phyloP scores from a whole-genome alignment of 2,888 invertebrate species.

The Yponomeuta cagnagella region DNA sequence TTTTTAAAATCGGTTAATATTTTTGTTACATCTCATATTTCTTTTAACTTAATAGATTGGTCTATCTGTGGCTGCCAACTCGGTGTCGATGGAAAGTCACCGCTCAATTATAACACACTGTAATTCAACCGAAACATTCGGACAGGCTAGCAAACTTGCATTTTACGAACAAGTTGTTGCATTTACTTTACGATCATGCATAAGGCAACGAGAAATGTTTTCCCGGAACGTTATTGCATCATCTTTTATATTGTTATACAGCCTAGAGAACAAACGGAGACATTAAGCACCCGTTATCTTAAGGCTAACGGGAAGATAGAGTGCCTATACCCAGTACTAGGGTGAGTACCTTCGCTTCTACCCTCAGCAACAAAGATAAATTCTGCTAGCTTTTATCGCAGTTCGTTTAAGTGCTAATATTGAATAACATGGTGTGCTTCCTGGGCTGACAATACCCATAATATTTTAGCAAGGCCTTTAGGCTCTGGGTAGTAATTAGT shows the following conservation, averaged over 20 bases:
- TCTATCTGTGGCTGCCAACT: too few relatives aligned
- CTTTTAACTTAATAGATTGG: too few relatives aligned
- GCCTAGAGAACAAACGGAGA: neutral
- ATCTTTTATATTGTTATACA: conserved; percentile 4
- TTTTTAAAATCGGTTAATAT: too few relatives aligned
- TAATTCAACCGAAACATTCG: neutral
- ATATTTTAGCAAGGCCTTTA: conserved; percentile 16
- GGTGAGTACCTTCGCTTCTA: conserved; percentile 17
- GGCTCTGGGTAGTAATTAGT: conserved; percentile 57
- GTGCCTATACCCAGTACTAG: conserved; percentile 26
- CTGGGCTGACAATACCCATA: neutral
- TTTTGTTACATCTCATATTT: too few relatives aligned
- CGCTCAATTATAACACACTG: neutral
- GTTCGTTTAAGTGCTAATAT: neutral
- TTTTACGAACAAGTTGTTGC: neutral
- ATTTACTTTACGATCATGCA: neutral
- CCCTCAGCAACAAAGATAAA: neutral
- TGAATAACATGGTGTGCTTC: neutral
- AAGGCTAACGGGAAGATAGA: conserved; percentile 22
- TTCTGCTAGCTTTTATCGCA: neutral
- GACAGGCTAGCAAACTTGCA: neutral
- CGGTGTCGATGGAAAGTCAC: neutral
- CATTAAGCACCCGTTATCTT: conserved; percentile 15
- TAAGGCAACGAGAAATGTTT: neutral
- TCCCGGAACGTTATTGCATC: conserved; percentile 14